Evolutionary conservation across 2,113 vertebrate genomes (phyloP), one percentile per base, ranked within the genome.

Genomic region (Melanostigma gelatinosum): DNA sequence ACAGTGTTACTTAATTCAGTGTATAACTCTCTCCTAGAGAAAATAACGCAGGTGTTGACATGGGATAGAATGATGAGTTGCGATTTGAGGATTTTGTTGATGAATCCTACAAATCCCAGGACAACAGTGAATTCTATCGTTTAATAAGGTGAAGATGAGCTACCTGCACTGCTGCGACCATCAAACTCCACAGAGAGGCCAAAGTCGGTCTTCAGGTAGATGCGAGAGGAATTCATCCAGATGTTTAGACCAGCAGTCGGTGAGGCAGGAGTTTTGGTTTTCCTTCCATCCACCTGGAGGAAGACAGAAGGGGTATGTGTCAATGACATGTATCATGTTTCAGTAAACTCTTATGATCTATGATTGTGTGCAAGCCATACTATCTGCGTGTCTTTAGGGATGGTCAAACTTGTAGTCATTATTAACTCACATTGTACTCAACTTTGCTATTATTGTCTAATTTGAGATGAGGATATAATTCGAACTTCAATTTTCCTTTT

Each of bases 131-230:
- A 55, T 32, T 73, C 8, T 29, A 0, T 48, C 6, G 3, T 44
- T 40, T 24, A 46, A 38, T 36, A 4, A 60, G 27, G 7, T 34
- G 4, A 46, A 44, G 10, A 52, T 12, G 15, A 62, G 12, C 87
- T 94, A 97, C 96, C 96, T 93, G 95, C 91, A 84, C 85, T 93
- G 73, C 90, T 85, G 24, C 24, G 62, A 66, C 95, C 94, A 82
- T 95, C 90, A 75, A 95, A 97, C 52, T 93, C 89, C 36, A 97
- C 46, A 0, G 93, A 92, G n/a, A 97, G 91, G n/a, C 96, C 96
- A 87, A 97, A 97, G 87, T 97, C 96, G 5, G 96, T 96, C 82
- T 93, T 92, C 70, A 97, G 74, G 84, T 89, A 91, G 85, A 96
- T 91, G 69, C 77, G 93, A 57, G 78, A 94, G 46, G 78, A 91